phyloP scores from a whole-genome alignment of 2,113 vertebrate genomes.

The Ifrita kowaldi region DNA sequence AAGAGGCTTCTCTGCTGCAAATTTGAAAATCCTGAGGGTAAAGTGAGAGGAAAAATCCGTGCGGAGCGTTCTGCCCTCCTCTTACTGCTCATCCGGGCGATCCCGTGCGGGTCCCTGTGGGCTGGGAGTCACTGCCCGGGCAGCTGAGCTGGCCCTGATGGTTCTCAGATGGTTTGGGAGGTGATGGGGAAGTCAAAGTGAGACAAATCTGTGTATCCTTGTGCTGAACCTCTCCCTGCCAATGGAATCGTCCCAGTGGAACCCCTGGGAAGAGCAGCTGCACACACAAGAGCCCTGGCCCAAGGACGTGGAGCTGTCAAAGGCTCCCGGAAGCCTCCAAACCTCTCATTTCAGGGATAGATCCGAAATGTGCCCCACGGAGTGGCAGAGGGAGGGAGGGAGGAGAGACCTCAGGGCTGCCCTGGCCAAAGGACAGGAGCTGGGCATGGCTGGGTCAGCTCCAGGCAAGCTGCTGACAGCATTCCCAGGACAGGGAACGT shows the following conservation, averaged over 20 bases:
- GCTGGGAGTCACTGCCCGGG: fast-evolving
- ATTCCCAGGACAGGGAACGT: neutral
- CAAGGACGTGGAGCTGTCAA: neutral
- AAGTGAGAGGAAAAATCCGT: neutral
- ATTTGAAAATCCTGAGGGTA: neutral
- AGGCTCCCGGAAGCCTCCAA: neutral
- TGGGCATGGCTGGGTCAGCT: neutral
- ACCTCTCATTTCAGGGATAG: neutral
- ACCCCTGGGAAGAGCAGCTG: neutral
- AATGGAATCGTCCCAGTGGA: neutral
- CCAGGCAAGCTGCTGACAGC: neutral
- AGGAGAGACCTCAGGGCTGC: neutral
- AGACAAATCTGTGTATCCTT: neutral
- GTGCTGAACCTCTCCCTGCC: neutral
- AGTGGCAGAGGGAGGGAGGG: neutral
- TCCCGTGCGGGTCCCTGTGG: fast-evolving
- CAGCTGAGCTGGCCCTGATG: neutral
- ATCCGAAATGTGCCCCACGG: neutral
- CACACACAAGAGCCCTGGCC: neutral
- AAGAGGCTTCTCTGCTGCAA: neutral
- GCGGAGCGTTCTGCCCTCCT: neutral
- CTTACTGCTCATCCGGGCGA: neutral
- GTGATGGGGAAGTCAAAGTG: neutral
- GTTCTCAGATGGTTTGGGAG: neutral
- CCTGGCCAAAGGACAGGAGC: neutral